Evolutionary conservation across 2,113 vertebrate species (phyloP), one percentile per base, ranked within the genome.

Genomic region (Saccopteryx bilineata): DNA sequence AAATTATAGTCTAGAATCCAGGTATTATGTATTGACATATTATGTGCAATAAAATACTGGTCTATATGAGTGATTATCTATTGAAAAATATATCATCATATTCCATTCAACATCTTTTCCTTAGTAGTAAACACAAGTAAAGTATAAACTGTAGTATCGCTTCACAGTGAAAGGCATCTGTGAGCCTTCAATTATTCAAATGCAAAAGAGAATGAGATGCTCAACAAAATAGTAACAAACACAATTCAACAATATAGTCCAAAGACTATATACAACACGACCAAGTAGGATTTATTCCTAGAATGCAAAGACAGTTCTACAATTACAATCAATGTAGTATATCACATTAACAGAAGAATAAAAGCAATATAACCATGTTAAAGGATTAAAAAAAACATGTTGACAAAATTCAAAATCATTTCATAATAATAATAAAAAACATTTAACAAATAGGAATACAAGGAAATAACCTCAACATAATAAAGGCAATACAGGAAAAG

Each of bases 191-290:
- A 17, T 86, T 46, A 82, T 50, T 33, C 56, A 91, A 26, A 31
- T 52, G 83, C 65, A 85, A 69, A 91, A 84, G n/a, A 48, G 10
- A 93, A 8, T 90, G 50, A 92, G n/a, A 91, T 56, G 80, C 23
- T 71, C 23, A 82, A 87, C 18, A 56, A 95, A 85, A 58, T 75
- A 79, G 12, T n/a, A 76, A 11, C 48, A 87, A 87, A 90, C 2
- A 50, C 5, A 87, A 65, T 19, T 96, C 14, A 93, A 61, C 9
- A 81, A 33, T 26, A 76, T 17, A 65, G 33, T 87, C 63, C 31
- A 82, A 71, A 21, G 48, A 83, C 46, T 48, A 86, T 11, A 76
- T 11, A 76, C 1, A 69, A 31, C 5, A 2, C 39, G 13, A 92
- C 23, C 14, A 78, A 75, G 2, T 46, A 21, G 17, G 9, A 72